These are phyloP conservation scores for Hirudo medicinalis DNA, from an alignment of 1,140 invertebrate species.

Conservation along the genomic window DNA sequence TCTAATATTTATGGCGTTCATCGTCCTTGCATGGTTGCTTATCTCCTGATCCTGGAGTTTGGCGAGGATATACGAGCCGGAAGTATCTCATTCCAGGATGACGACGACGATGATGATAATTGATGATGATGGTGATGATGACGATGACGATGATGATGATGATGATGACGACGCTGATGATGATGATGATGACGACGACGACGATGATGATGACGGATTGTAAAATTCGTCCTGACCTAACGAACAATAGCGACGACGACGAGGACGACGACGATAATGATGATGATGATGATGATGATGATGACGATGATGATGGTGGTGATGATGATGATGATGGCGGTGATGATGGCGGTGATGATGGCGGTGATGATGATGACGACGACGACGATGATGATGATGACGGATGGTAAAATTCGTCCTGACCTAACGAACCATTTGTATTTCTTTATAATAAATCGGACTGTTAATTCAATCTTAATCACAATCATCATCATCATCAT, in stretches of 20 bases:
- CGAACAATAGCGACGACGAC: background rate
- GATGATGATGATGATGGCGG: background rate
- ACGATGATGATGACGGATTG: too few species aligned
- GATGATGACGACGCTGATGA: too few species aligned
- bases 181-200: too few species aligned
- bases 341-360: background rate
- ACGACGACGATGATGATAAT: too few species aligned
- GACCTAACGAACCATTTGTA: background rate
- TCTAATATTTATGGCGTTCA: too few species aligned
- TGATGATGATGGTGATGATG: too few species aligned
- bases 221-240: too few species aligned
- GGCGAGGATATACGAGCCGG: too few species aligned
- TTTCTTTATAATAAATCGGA: background rate
- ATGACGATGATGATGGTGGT: background rate
- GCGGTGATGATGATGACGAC: background rate
- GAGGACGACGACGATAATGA: background rate
- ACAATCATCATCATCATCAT: background rate
- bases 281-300: conserved; percentile 6
- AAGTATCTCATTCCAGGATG: too few species aligned
- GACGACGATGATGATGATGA: background rate
- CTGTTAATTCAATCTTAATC: background rate
- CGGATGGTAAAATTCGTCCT: background rate
- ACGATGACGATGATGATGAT: too few species aligned
- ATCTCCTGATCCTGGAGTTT: too few species aligned
- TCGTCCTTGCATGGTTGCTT: too few species aligned